These are phyloP conservation scores for Polyodon spathula DNA, from an alignment of 2,113 vertebrate species.

Conservation along the genomic window DNA sequence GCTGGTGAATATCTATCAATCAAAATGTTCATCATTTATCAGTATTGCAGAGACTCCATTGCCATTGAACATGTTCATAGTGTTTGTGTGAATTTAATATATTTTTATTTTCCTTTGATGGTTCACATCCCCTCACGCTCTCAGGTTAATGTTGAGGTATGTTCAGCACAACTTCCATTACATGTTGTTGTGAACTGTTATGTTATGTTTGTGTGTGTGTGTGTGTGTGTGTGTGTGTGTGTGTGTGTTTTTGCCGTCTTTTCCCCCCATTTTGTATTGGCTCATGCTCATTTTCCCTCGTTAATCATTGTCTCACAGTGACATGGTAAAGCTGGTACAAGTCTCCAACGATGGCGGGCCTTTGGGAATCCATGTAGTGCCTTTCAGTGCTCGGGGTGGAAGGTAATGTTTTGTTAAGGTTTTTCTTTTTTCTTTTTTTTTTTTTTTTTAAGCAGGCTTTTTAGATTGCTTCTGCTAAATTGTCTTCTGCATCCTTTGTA, in stretches of 20 bases:
- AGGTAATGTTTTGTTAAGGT: conserved; percentile 65
- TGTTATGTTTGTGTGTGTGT: too few relatives aligned
- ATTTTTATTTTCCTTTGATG: conserved; percentile 42
- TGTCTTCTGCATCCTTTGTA: conserved; percentile 5
- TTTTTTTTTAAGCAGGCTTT: not conserved
- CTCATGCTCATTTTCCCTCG: conserved; percentile 55
- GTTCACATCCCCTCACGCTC: conserved; percentile 52
- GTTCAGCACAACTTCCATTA: conserved; percentile 32
- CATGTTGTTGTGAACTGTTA: conserved; percentile 31
- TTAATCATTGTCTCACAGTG: conserved; percentile 77
- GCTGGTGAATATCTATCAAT: too few relatives aligned
- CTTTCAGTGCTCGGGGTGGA: conserved; percentile 87
- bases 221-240: conserved; percentile 30
- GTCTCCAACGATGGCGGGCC: conserved; percentile 94
- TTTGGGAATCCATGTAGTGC: conserved; percentile 95
- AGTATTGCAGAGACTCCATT: too few relatives aligned
- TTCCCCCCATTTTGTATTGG: conserved; percentile 32
- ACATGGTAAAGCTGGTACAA: conserved; percentile 89
- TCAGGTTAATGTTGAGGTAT: conserved; percentile 59
- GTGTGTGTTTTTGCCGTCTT: conserved; percentile 26
- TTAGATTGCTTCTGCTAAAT: not conserved
- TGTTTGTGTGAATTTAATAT: too few relatives aligned
- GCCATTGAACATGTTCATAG: conserved; percentile 10
- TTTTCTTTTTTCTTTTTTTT: too few relatives aligned
- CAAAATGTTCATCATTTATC: too few relatives aligned